Evolutionary conservation across 2,888 invertebrate species (phyloP).

Genomic region (Lingula anatina): DNA sequence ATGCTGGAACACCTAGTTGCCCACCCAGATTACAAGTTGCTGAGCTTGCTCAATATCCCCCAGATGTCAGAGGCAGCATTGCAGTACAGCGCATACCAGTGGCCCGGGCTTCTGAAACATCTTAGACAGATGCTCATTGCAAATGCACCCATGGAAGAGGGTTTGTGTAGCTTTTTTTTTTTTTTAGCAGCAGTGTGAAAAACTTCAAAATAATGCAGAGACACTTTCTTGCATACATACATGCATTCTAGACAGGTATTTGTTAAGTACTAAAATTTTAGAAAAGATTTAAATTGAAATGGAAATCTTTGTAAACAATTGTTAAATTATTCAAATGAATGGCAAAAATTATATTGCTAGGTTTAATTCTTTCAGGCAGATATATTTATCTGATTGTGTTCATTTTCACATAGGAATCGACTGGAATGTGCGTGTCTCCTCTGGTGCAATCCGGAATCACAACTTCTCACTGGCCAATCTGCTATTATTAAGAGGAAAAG

Average conservation of each 20-base stretch:
- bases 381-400: too few species aligned
- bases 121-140: slow-evolving; percentile 51
- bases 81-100: slow-evolving; percentile 45
- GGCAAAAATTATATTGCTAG: too few species aligned
- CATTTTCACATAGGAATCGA: slow-evolving; percentile 51
- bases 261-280: not conserved
- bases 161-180: slow-evolving; percentile 15
- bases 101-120: slow-evolving; percentile 48
- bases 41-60: slow-evolving; percentile 46
- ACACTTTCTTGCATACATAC: too few species aligned
- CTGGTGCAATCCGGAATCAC: slow-evolving; percentile 15
- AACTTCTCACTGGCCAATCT: slow-evolving; percentile 39
- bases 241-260: too few species aligned
- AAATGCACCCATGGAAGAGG: slow-evolving; percentile 49
- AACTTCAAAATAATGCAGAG: too few species aligned
- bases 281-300: too few species aligned
- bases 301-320: too few species aligned
- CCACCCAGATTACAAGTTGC: slow-evolving; percentile 47
- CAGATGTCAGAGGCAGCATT: slow-evolving; percentile 41
- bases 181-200: not conserved
- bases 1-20: slow-evolving; percentile 40
- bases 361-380: too few species aligned
- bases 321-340: too few species aligned
- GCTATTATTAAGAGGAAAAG: slow-evolving; percentile 39
- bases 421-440: slow-evolving; percentile 35